Conservation (phyloP, 2,888 invertebrate genomes). For the Spodoptera picta region DNA sequence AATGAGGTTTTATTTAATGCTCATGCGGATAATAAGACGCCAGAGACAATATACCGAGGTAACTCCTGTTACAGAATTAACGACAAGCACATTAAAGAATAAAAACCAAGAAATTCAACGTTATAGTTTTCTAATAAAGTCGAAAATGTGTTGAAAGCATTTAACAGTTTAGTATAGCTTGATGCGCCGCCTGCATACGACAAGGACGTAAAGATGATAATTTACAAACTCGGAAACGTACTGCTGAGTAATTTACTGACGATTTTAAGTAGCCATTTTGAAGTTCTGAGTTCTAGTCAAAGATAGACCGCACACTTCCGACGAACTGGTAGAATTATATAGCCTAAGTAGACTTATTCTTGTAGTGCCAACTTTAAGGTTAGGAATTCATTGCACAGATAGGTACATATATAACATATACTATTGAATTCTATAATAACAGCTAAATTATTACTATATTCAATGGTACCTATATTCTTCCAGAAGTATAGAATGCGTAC, state of each 20-base stretch:
- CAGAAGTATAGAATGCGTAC: no score
- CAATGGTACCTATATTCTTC: no score
- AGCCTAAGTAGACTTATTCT: constrained; percentile 15
- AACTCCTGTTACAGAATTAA: constrained; percentile 51
- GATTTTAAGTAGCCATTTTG: constrained; percentile 39
- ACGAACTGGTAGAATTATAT: constrained; percentile 40
- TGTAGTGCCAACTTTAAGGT: constrained; percentile 30
- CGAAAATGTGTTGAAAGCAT: no score
- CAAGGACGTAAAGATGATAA: constrained; percentile 67
- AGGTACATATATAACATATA: no score
- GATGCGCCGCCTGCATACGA: no score
- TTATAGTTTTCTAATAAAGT: no score
- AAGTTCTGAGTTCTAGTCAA: constrained; percentile 12
- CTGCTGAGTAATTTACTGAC: constrained; percentile 46
- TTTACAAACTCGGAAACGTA: constrained; percentile 70
- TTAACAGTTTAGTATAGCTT: no score
- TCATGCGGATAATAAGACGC: constrained; percentile 47
- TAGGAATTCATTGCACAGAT: no score
- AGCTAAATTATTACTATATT: not conserved
- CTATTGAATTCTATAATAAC: no score
- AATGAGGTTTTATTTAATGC: constrained; percentile 56
- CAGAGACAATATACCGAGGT: constrained; percentile 39
- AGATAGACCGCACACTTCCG: constrained; percentile 41
- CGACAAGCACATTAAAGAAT: constrained; percentile 56
- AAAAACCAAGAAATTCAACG: not conserved